Conservation (phyloP, 2,888 invertebrate species). For the Hermaeophaga mercurialis region DNA sequence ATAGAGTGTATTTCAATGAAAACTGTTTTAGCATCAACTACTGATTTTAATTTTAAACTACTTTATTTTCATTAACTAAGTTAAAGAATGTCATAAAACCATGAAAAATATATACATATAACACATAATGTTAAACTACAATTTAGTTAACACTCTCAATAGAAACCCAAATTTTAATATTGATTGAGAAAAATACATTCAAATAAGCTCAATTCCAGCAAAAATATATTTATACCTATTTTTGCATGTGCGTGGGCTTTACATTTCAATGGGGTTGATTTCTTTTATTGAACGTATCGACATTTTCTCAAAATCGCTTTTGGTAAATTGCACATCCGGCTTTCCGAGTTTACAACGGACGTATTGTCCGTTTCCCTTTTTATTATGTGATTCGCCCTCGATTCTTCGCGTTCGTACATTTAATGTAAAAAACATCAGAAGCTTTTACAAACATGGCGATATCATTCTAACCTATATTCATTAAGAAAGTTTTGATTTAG, state of each 20-base stretch:
- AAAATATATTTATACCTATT: constrained; percentile 42
- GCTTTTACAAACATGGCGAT: constrained; percentile 23
- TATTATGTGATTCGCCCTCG: constrained; percentile 33
- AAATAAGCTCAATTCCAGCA: constrained; percentile 34
- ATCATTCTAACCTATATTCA: constrained; percentile 14
- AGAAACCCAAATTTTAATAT: no score
- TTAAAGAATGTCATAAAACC: no score
- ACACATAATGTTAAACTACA: no score
- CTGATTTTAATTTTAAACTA: no score
- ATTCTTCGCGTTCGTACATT: not conserved
- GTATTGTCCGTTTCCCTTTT: constrained; percentile 44
- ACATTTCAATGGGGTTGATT: constrained; percentile 48
- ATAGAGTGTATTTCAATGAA: no score
- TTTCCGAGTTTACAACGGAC: constrained; percentile 37
- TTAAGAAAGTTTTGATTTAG: constrained; percentile 21
- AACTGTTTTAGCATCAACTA: no score
- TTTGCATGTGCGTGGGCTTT: constrained; percentile 41
- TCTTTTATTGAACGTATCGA: constrained; percentile 44
- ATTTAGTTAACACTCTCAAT: no score
- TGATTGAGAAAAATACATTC: no score
- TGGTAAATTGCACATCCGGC: constrained; percentile 52
- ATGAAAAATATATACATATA: no score
- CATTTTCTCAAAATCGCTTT: constrained; percentile 46
- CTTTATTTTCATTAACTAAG: no score
- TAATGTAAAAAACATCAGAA: constrained; percentile 4